Evolutionary conservation across 2,113 vertebrate genomes (phyloP).

Genomic region (Arizona elegans): DNA sequence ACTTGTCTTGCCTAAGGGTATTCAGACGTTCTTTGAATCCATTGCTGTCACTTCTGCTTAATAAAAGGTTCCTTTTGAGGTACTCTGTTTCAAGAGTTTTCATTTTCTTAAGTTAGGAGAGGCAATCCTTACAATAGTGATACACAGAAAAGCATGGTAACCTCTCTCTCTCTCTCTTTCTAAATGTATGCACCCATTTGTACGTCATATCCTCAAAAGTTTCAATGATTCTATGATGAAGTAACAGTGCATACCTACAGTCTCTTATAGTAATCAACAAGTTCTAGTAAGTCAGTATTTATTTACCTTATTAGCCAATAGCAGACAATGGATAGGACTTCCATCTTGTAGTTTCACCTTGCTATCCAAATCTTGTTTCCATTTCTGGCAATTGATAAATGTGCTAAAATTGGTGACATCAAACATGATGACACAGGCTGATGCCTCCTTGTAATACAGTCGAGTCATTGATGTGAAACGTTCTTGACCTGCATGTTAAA

Average conservation of each 20-base stretch:
- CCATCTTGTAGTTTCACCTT: slow-evolving; percentile 75
- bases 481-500: slow-evolving; percentile 76
- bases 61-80: too few species aligned
- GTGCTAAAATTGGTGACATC: slow-evolving; percentile 79
- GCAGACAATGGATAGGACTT: slow-evolving; percentile 77
- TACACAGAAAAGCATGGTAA: background rate
- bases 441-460: slow-evolving; percentile 81
- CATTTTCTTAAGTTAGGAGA: too few species aligned
- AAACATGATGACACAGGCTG: slow-evolving; percentile 83
- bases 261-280: background rate
- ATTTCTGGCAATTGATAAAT: slow-evolving; percentile 80
- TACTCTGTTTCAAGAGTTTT: too few species aligned
- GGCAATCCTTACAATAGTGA: background rate
- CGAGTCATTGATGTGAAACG: slow-evolving; percentile 89
- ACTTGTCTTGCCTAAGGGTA: too few species aligned
- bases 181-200: background rate
- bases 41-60: too few species aligned
- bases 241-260: background rate
- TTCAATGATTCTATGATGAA: background rate
- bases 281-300: rapidly evolving
- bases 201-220: background rate
- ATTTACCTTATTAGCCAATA: slow-evolving; percentile 87
- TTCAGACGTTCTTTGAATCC: too few species aligned
- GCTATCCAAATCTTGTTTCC: slow-evolving; percentile 86
- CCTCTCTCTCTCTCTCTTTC: background rate